Base-by-base conservation (phyloP, 2,888 invertebrate species). In the Protophormia terraenovae region DNA sequence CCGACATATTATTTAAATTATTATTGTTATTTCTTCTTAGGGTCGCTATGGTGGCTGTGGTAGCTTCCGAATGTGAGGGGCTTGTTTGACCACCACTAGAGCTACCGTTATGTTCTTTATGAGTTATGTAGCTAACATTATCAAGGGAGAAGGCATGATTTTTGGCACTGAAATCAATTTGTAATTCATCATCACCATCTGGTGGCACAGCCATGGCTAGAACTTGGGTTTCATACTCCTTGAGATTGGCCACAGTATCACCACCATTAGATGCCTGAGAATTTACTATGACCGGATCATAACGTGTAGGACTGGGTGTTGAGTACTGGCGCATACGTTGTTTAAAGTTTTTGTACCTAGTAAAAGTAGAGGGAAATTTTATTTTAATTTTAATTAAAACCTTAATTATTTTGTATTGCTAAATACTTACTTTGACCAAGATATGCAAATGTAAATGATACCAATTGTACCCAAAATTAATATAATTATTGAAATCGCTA, bases 191-290 rank as follows among this genome's bases (percentile, higher is more conserved):
- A 84, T 95, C 95, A 86, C 96, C 96, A 89, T 98, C 98, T 2
- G 97, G 95, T 0, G 96, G 96, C 2, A 98, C 97, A 86, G 97
- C 97, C 98, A 98, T 98, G 87, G 97, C 97, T 2, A 98, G 93
- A 53, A 98, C 95, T 94, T 98, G 98, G 0, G 98, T 98, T 93
- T 98, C 98, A 92, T 98, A 98, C 93, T 98, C 96, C 88, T 98
- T 97, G 58, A 98, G 94, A 89, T 97, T 97, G 29, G 94, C 87
- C 87, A 93, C 90, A 3, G 90, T 90, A 38, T 93, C 93, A 32
- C 91, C 92, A 89, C 93, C 91, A 80, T 92, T 93, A n/a, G 92
- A 90, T 89, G 93, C 91, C 91, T 92, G 93, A 1, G 92, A 92
- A 16, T 92, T 92, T 1, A 93, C 93, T 76, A 94, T 94, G 0